Base-by-base conservation (phyloP, 2,888 invertebrate species). In the Coenonympha arcania region DNA sequence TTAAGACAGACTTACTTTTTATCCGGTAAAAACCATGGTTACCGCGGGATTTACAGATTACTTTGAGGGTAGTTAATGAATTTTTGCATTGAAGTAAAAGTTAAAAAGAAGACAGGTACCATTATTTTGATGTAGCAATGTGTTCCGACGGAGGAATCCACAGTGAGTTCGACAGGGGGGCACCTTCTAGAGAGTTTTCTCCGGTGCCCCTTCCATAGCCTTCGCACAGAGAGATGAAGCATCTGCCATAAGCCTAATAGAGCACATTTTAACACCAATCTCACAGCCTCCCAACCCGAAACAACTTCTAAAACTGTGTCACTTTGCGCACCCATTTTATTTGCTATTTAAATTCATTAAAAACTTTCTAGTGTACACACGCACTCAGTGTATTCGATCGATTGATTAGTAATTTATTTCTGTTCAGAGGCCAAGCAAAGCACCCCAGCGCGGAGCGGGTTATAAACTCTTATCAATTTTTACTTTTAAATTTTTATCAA, bases 71-170 rank as follows among this genome's bases (percentile, higher is more conserved):
- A n/a, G n/a, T n/a, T n/a, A n/a, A n/a, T n/a, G n/a, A n/a, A n/a
- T n/a, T n/a, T n/a, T n/a, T n/a, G n/a, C n/a, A n/a, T n/a, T n/a
- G n/a, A n/a, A n/a, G n/a, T n/a, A n/a, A n/a, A n/a, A n/a, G n/a
- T n/a, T 30, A 13, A 11, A 13, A 30, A 30, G 30, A 13, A 13
- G 13, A 11, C 6, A 6, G 6, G 19, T 52, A 85, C 86, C 84
- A 79, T 71, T 52, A 86, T 71, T 76, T 82, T 85, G 9, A 86
- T 83, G 56, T 78, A 82, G 52, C 81, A 86, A 63, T 86, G 86
- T 5, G 77, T 77, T 4, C 86, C 86, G 18, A 86, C 63, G 20
- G 85, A 79, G 0, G 83, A 73, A 54, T 85, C 86, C 0, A 79
- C 76, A 1, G 81, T 77, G 1, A 85, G 65, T 58, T 85, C 82